A percentile compares a stretch with the other conserved stretches of the same genome.
These are phyloP conservation scores for Dipodomys ordii DNA, from an alignment of 2,113 vertebrate species.

Conservation along the genomic window DNA sequence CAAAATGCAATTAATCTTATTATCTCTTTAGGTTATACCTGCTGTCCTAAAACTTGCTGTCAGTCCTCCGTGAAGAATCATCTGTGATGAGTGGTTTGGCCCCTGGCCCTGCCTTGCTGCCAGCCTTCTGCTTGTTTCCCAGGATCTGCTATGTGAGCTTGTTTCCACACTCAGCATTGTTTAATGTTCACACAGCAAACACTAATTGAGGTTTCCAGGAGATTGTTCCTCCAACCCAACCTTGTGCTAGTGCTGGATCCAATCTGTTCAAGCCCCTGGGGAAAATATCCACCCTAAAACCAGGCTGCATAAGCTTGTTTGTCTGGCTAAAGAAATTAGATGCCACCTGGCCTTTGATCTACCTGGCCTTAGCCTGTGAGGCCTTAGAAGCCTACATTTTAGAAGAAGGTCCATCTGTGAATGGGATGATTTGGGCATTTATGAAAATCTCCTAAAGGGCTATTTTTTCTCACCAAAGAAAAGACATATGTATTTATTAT, in stretches of 20 bases:
- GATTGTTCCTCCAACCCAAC: background rate
- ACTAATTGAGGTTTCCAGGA: constrained; percentile 62
- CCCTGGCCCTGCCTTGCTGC: constrained; percentile 61
- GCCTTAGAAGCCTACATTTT: constrained; percentile 38
- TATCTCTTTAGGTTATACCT: constrained; percentile 66
- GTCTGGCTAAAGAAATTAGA: background rate
- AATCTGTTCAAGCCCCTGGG: constrained; percentile 7
- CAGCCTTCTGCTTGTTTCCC: constrained; percentile 69
- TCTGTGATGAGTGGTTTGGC: constrained; percentile 58
- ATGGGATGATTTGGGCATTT: background rate
- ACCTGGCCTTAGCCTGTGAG: constrained; percentile 42
- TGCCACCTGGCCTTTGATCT: background rate
- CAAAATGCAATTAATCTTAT: constrained; percentile 65
- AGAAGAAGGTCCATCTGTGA: constrained; percentile 43
- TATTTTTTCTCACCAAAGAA: constrained; percentile 16
- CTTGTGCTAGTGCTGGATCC: background rate
- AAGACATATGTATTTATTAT: background rate
- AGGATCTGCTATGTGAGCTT: constrained; percentile 47
- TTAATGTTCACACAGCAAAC: constrained; percentile 67
- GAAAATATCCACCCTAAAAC: constrained; percentile 42
- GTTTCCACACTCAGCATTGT: constrained; percentile 70
- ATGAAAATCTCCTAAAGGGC: background rate
- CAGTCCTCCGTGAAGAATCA: constrained; percentile 57
- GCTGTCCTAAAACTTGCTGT: constrained; percentile 67
- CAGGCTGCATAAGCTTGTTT: background rate